Evolutionary conservation across 2,113 vertebrate species (phyloP), one percentile per base, ranked within the genome.

Genomic region (Corvus cornix): DNA sequence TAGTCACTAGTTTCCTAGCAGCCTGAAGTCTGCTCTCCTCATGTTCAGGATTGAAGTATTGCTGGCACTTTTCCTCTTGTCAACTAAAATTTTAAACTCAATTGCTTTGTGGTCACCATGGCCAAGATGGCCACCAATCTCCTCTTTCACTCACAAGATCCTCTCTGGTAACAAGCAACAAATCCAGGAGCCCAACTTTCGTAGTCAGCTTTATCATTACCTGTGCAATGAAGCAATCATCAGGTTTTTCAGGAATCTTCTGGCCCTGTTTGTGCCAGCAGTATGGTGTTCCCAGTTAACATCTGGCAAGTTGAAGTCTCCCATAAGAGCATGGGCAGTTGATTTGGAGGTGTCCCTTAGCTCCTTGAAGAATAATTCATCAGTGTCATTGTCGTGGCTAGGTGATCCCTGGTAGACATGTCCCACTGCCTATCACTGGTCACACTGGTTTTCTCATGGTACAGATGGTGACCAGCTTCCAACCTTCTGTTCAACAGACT

Each of bases 371-470:
- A 64, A 23, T 24, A 66, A 41, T 19, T 20, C 7, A 23, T 56
- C 43, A 7, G 8, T 48, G 51, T 10, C 59, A 27, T 6, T 48
- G 28, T 12, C 0, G 0, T 55, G 28, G n/a, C 28, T 19, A 16
- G 69, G n/a, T 74, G 23, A 66, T 30, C 43, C 30, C 1, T 3
- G 28, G 8, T 10, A 19, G 43, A 10, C 2, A 33, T 11, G 26
- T 51, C 35, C 23, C 69, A n/a, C n/a, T 55, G 59, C 30, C 82
- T 30, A 0, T 74, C n/a, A 3, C 37, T 62, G 56, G 8, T 31
- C 68, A 73, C 22, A 5, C 35, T 75, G 83, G 35, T n/a, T 51
- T 67, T 35, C 16, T 51, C 52, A 31, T 59, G 43, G 30, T 9
- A 35, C 21, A 43, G 60, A 7, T 26, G 26, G 31, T 49, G 70